A percentile compares a stretch with the other conserved stretches of the same genome.
Conservation (phyloP, 2,113 vertebrate species). For the Pongo abelii region DNA sequence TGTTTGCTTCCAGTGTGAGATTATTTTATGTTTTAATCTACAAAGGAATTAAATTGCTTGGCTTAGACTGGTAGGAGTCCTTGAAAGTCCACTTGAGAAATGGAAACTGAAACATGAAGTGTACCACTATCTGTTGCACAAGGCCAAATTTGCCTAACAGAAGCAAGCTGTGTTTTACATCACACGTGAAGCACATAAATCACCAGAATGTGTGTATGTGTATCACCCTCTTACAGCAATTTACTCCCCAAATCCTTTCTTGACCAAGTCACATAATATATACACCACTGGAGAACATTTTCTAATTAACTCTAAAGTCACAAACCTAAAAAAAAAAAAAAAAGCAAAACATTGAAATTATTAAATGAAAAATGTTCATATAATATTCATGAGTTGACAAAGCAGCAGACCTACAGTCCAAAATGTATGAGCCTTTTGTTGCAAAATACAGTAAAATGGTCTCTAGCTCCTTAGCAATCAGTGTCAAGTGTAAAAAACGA, state of each 20-base stretch:
- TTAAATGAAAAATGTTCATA: background rate
- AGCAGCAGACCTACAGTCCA: background rate
- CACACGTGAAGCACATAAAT: background rate
- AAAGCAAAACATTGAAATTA: slow-evolving; percentile 25
- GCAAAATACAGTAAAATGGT: background rate
- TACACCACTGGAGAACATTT: background rate
- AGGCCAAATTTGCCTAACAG: slow-evolving; percentile 28
- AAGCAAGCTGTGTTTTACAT: slow-evolving; percentile 47
- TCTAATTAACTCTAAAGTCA: background rate
- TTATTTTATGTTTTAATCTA: slow-evolving; percentile 51
- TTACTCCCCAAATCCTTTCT: background rate
- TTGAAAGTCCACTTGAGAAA: slow-evolving; percentile 57
- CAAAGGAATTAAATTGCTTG: slow-evolving; percentile 59
- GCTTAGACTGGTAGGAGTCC: slow-evolving; percentile 45
- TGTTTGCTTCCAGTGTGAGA: background rate
- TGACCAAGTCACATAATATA: background rate
- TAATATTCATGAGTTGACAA: background rate
- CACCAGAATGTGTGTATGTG: background rate
- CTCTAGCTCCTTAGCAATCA: background rate
- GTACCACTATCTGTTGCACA: background rate
- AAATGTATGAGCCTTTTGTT: slow-evolving; percentile 37
- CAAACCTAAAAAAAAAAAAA: background rate
- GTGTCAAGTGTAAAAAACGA: background rate
- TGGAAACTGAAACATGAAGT: slow-evolving; percentile 29
- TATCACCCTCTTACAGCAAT: background rate